Evolutionary conservation across 2,797 vertebrate species (phyloP).

Genomic region (Helostoma temminkii): DNA sequence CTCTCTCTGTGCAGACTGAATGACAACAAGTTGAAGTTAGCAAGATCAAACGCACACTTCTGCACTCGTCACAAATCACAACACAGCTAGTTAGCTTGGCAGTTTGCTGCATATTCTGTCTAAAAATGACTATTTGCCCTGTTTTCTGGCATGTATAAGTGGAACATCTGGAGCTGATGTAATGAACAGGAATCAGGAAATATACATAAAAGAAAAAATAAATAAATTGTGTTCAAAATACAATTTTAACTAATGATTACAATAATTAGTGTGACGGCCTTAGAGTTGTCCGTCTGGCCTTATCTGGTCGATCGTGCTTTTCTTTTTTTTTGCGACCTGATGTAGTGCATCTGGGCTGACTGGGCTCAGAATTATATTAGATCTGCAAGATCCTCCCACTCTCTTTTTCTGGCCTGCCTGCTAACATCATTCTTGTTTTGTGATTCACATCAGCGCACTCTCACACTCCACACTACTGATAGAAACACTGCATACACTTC

Average conservation of each 20-base stretch:
- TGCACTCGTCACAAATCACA: slow-evolving; percentile 53
- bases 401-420: not conserved
- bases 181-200: not conserved
- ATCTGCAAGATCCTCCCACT: not conserved
- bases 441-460: too few species aligned
- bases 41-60: slow-evolving; percentile 63
- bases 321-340: not conserved
- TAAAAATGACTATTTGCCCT: slow-evolving; percentile 33
- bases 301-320: not conserved
- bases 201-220: not conserved
- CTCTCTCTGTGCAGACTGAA: slow-evolving; percentile 61
- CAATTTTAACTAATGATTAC: not conserved
- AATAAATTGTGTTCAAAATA: not conserved
- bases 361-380: not conserved
- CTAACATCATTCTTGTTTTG: not conserved
- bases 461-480: too few species aligned
- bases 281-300: too few species aligned
- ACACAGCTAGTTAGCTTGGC: slow-evolving; percentile 43
- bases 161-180: slow-evolving; percentile 21
- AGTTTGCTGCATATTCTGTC: slow-evolving; percentile 45
- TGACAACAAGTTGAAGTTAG: slow-evolving; percentile 74
- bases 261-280: not conserved
- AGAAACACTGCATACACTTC: not conserved
- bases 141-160: slow-evolving; percentile 47
- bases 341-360: not conserved